Evolutionary conservation across 2,797 vertebrate genomes (phyloP), one percentile per base, ranked within the genome.

Genomic region (Arnoldichthys spilopterus): DNA sequence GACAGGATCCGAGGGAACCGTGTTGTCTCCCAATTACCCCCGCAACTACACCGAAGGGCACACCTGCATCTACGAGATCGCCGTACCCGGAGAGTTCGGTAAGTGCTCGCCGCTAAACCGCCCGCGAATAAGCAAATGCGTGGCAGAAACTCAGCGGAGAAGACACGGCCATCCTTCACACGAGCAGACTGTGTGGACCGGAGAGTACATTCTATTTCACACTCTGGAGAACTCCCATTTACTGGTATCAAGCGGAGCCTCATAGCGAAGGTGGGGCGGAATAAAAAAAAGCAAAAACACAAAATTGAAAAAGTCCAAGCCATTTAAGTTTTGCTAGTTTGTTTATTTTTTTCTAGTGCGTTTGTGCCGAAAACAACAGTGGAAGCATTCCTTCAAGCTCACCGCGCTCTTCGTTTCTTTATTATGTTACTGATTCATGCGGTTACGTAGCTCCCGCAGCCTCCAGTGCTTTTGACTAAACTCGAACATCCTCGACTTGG

Each of bases 51-150:
- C 95, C 82, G 90, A 93, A 86, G 96, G 96, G 78, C 97, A 97
- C 88, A 96, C 92, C 86, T 99, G 98, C 83, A 88, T 98, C 87
- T 99, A 97, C 61, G 95, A 96, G 84, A 96, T 98, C 88, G 95
- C 95, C 2, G 97, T 98, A 87, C 96, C 96, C 0, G 97, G 97
- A 77, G 97, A 99, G 89, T 99, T 98, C 82, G 98, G 98, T 99
- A 93, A 97, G 96, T 91, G 53, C 79, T 5, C 3, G 6, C 0
- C 4, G 30, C 30, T 9, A 9, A 34, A 34, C 24, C 2, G 6
- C 28, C 28, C 4, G 7, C 8, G 22, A 9, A 37, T 58, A 62
- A 74, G 72, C 20, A 72, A 62, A 63, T 16, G 32, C 2, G 2
- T 74, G 24, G 66, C n/a, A 45, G 4, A 34, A 16, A 43, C n/a